phyloP scores from a whole-genome alignment of 2,888 invertebrate genomes.

The Drosophila robusta region DNA sequence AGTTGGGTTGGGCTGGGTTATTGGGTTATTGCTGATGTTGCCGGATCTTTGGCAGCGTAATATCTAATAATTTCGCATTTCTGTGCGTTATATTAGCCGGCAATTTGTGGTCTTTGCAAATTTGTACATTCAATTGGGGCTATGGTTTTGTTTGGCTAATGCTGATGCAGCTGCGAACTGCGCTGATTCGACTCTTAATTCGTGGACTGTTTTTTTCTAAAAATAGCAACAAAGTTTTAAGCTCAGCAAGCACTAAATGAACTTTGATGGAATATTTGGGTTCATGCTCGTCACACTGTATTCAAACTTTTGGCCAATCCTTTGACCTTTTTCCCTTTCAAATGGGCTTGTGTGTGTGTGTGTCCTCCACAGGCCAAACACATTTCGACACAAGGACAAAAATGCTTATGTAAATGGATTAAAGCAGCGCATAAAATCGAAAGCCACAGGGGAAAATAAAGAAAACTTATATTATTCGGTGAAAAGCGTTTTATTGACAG shows the following conservation, averaged over 20 bases:
- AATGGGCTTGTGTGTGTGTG: not conserved
- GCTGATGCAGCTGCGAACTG: not conserved
- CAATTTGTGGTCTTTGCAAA: conserved; percentile 36
- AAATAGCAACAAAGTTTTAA: too few relatives aligned
- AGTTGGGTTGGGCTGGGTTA: not conserved
- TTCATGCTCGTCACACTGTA: not conserved
- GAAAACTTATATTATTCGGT: conserved; percentile 5
- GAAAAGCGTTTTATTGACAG: conserved; percentile 45
- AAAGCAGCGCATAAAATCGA: conserved; percentile 13
- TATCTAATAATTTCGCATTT: conserved; percentile 44
- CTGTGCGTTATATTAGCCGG: conserved; percentile 29
- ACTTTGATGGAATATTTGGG: not conserved
- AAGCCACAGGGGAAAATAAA: conserved; percentile 3
- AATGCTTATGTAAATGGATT: conserved; percentile 1
- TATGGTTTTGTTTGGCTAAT: not conserved
- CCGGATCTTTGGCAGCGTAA: conserved; percentile 8
- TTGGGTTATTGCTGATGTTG: conserved; percentile 20
- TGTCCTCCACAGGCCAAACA: not conserved
- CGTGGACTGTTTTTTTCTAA: not conserved
- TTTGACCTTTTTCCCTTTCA: not conserved
- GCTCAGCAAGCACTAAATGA: not conserved
- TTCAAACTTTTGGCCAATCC: not conserved
- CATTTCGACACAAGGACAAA: not conserved
- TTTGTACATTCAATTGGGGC: conserved; percentile 3
- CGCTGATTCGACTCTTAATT: not conserved